These are phyloP conservation scores for Solenopsis fugax DNA, from an alignment of 1,140 invertebrate species.

Conservation along the genomic window DNA sequence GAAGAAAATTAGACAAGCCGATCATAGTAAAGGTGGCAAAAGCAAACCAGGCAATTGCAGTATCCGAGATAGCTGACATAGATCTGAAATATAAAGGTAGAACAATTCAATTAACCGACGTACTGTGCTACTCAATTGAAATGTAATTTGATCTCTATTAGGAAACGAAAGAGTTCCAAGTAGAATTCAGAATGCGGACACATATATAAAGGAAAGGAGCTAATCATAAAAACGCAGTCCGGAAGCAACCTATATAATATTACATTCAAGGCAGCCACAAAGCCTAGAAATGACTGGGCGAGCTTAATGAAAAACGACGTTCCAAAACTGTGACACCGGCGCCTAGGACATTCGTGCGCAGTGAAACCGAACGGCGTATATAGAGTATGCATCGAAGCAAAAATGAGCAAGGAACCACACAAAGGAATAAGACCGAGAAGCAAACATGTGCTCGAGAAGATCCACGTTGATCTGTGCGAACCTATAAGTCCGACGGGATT, in stretches of 20 bases:
- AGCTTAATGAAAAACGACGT: background rate
- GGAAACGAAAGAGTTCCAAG: background rate
- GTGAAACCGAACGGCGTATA: background rate
- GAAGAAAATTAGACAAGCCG: too few relatives aligned
- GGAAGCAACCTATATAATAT: background rate
- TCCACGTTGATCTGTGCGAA: background rate
- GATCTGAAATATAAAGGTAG: background rate
- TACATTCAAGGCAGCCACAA: background rate
- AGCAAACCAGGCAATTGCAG: too few relatives aligned
- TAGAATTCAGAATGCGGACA: background rate
- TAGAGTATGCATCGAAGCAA: background rate
- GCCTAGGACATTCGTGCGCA: background rate
- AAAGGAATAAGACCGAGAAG: background rate
- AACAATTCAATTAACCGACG: background rate
- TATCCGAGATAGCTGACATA: background rate
- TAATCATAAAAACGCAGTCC: background rate
- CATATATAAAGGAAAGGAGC: background rate
- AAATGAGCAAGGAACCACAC: background rate
- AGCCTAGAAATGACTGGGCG: too few relatives aligned
- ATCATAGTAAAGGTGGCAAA: too few relatives aligned
- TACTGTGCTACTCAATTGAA: background rate
- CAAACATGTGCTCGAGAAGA: background rate
- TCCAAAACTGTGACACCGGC: background rate
- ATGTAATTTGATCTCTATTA: background rate
- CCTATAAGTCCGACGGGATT: background rate